Conservation (phyloP, 2,797 vertebrate genomes). For the Rhinogobio ventralis region DNA sequence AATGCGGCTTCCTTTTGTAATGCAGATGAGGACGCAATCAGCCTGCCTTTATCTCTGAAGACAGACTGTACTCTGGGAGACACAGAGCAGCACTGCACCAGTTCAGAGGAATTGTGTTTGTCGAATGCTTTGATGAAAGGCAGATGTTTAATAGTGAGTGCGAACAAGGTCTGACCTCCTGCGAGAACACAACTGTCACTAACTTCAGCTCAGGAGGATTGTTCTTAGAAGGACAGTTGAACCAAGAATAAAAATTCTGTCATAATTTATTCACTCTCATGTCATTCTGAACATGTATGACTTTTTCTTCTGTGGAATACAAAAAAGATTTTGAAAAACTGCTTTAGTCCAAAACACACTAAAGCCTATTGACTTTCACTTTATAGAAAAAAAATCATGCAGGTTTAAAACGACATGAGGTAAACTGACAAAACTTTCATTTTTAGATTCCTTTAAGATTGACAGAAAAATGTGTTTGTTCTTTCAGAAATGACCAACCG, state of each 20-base stretch:
- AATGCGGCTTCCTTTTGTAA: conserved; percentile 77
- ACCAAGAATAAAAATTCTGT: background rate
- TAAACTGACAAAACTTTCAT: background rate
- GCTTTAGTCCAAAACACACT: background rate
- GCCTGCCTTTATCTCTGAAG: conserved; percentile 75
- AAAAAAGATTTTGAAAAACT: background rate
- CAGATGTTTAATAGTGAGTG: conserved; percentile 59
- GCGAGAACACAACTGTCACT: conserved; percentile 67
- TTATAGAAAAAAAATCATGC: too few species aligned
- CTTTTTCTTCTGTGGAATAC: background rate
- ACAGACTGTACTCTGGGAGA: conserved; percentile 73
- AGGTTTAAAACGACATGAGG: background rate
- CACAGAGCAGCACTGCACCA: conserved; percentile 74
- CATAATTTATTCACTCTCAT: background rate
- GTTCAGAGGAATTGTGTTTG: conserved; percentile 75
- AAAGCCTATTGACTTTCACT: background rate
- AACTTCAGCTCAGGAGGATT: conserved; percentile 36
- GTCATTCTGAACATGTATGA: background rate
- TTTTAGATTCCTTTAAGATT: conserved; percentile 20
- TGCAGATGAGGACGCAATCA: conserved; percentile 82
- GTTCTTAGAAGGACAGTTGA: background rate
- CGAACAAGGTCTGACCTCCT: conserved; percentile 78
- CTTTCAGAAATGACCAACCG: background rate
- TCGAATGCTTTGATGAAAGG: conserved; percentile 69
- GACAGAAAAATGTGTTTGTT: background rate